phyloP scores from a whole-genome alignment of 2,888 invertebrate species.

The Didymodactylos carnosus region DNA sequence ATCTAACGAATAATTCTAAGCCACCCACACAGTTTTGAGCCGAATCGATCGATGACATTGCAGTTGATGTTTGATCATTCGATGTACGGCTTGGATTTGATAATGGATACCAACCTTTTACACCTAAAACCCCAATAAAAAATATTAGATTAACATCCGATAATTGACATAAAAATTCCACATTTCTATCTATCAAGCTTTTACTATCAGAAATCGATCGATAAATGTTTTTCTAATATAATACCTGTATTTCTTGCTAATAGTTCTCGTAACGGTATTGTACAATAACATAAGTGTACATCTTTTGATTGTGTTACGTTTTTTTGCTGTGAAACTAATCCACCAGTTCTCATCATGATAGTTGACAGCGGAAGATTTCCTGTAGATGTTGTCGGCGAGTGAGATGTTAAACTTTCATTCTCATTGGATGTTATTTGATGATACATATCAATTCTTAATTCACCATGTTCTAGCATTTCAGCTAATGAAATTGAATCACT shows the following conservation, averaged over 20 bases:
- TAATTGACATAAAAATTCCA: no score
- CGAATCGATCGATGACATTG: background rate
- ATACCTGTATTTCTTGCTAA: background rate
- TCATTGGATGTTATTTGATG: slow-evolving; percentile 22
- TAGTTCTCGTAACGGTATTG: background rate
- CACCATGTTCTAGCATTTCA: slow-evolving; percentile 26
- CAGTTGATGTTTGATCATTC: background rate
- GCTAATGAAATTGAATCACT: slow-evolving; percentile 24
- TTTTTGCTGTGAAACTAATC: no score
- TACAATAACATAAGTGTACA: background rate
- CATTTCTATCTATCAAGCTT: no score
- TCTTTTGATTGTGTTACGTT: background rate
- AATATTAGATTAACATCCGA: no score
- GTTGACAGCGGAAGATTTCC: no score
- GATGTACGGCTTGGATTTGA: no score
- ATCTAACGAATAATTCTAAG: slow-evolving; percentile 26
- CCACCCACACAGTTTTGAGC: slow-evolving; percentile 25
- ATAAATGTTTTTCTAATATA: no score
- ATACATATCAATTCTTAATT: slow-evolving; percentile 27
- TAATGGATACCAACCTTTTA: background rate
- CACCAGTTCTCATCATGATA: no score
- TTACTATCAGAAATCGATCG: no score
- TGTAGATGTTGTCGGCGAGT: no score
- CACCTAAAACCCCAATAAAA: no score
- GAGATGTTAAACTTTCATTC: no score